Base-by-base conservation (phyloP, 2,888 invertebrate species). In the Cylindroiulus punctatus region DNA sequence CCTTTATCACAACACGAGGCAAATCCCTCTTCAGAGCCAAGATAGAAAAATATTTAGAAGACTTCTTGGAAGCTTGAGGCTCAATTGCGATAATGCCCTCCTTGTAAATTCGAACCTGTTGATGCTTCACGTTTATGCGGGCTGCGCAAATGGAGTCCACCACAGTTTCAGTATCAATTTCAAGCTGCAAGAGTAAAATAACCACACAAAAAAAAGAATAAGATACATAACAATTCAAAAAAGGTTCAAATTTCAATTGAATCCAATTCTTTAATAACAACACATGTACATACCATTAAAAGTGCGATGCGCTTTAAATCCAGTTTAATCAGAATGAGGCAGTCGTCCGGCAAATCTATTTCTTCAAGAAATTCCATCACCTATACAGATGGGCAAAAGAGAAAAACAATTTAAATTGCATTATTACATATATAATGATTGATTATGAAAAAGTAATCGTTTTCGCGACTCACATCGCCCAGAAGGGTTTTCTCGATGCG, bases 401-500 rank as follows among this genome's bases (percentile, higher is more conserved):
- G 65, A 52, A n/a, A 2, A 52, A 52, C 17, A 10, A 19, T 52
- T 19, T 19, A n/a, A 1, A 19, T 57, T 19, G 3, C 17, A n/a
- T n/a, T 22, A 57, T n/a, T 52, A 52, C 52, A 47, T 44, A 7
- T 57, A 10, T 65, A 8, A 65, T 65, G 22, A 22, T 0, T 10
- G 5, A 22, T 19, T 22, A 65, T 22, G 32, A 4, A 65, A 3
- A 65, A 22, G 19, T 0, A 30, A 76, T 14, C 12, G 0, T 65
- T 19, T 10, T 26, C 22, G 1, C 7, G 32, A 85, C 47, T 87
- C 88, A 91, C 96, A 93, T 98, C 97, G 86, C 97, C 98, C 17
- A 99, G 92, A 0, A 95, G 96, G 0, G 99, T 99, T 92, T 97
- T 97, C 92, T 99, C 99, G 85, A 99, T 95, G 86, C 98, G 92